Percentiles rank a stretch among this genome's conserved stretches.
Evolutionary conservation across 2,113 vertebrate genomes (phyloP).

Genomic region (Salvelinus namaycush): DNA sequence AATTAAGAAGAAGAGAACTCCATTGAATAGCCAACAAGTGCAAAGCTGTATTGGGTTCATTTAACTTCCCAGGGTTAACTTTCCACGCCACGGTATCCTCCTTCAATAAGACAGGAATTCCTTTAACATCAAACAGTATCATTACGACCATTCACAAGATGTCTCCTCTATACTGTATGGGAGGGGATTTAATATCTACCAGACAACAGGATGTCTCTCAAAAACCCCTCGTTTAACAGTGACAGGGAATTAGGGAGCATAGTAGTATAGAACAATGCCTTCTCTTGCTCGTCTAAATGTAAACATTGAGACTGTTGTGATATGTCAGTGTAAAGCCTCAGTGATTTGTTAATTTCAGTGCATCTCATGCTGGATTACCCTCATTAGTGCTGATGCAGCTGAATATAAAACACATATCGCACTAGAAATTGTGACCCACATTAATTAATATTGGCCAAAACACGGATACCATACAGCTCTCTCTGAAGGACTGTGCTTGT

Average conservation of each 20-base stretch:
- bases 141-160: conserved; percentile 14
- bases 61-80: background rate
- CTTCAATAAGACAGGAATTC: background rate
- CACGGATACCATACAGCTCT: background rate
- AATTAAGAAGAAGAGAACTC: conserved; percentile 38
- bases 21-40: background rate
- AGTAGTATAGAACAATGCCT: background rate
- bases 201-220: background rate
- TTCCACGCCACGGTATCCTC: background rate
- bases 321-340: background rate
- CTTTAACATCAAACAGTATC: conserved; percentile 33
- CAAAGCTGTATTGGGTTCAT: background rate
- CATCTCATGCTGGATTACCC: conserved; percentile 34
- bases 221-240: background rate
- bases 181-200: background rate
- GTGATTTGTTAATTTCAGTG: conserved; percentile 22
- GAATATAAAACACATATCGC: conserved; percentile 29
- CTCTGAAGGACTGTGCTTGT: background rate
- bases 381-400: conserved; percentile 21
- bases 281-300: background rate
- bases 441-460: conserved; percentile 15
- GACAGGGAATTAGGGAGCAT: background rate
- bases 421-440: conserved; percentile 18
- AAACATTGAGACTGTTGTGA: background rate
- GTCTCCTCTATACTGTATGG: conserved; percentile 8